A percentile compares a stretch with the other conserved stretches of the same genome.
Conservation (phyloP, 2,888 invertebrate species). For the Steromphala cineraria region DNA sequence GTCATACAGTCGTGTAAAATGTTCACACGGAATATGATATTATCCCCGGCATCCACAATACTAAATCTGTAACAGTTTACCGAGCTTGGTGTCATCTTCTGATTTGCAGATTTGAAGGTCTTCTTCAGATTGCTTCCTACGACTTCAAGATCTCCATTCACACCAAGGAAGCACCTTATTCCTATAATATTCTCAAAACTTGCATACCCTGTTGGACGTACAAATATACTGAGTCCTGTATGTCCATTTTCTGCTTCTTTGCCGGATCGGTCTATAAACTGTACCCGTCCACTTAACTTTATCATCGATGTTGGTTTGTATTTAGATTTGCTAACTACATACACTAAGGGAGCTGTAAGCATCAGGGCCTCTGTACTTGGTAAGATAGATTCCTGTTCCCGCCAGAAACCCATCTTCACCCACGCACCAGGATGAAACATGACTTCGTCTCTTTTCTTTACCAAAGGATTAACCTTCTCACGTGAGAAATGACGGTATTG, state of each 20-base stretch:
- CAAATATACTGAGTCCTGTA: constrained; percentile 62
- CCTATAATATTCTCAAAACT: constrained; percentile 64
- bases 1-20: constrained; percentile 63
- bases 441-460: constrained; percentile 54
- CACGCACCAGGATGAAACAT: constrained; percentile 63
- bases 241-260: constrained; percentile 46
- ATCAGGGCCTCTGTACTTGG: constrained; percentile 65
- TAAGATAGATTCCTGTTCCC: constrained; percentile 61
- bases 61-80: constrained; percentile 62
- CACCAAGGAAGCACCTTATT: constrained; percentile 64
- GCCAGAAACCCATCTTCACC: constrained; percentile 68
- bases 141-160: constrained; percentile 60
- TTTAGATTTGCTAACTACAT: constrained; percentile 60
- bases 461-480: constrained; percentile 51
- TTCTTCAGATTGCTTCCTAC: constrained; percentile 48
- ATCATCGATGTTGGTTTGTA: constrained; percentile 52
- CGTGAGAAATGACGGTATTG: constrained; percentile 55
- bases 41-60: constrained; percentile 52
- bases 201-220: constrained; percentile 57
- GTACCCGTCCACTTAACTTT: constrained; percentile 57
- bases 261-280: constrained; percentile 58
- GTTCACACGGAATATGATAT: constrained; percentile 56
- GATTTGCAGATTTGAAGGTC: constrained; percentile 45
- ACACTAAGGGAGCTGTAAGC: constrained; percentile 57
- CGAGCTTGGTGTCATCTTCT: constrained; percentile 59